Evolutionary conservation across 2,888 invertebrate species (phyloP).

Genomic region (Minunthozetes semirufus): DNA sequence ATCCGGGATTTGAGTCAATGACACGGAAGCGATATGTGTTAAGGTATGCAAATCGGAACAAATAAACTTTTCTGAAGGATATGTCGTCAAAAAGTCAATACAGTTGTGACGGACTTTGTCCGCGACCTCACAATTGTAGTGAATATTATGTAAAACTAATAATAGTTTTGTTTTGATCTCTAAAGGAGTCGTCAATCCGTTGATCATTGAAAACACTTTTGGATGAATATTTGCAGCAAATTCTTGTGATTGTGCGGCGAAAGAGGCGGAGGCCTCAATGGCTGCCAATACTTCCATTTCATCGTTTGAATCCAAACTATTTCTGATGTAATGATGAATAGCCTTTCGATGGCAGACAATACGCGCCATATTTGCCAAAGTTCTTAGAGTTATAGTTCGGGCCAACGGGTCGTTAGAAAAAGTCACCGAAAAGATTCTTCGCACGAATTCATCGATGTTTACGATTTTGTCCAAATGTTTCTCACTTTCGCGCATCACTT

Average conservation of each 20-base stretch:
- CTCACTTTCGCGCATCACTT: constrained; percentile 82
- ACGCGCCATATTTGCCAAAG: constrained; percentile 82
- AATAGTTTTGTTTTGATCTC: constrained; percentile 84
- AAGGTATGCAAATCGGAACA: constrained; percentile 75
- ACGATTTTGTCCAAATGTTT: constrained; percentile 60
- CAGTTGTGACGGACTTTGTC: constrained; percentile 67
- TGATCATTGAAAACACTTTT: constrained; percentile 90
- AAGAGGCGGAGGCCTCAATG: constrained; percentile 86
- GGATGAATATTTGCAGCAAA: constrained; percentile 94
- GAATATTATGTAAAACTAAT: constrained; percentile 84
- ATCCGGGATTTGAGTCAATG: constrained; percentile 79
- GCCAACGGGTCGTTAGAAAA: constrained; percentile 95
- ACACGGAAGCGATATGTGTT: constrained; percentile 77
- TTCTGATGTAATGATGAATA: constrained; percentile 87
- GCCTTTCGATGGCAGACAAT: constrained; percentile 89
- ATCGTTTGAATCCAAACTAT: constrained; percentile 87
- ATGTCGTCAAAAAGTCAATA: constrained; percentile 64
- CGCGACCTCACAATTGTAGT: constrained; percentile 70
- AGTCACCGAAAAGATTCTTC: constrained; percentile 82
- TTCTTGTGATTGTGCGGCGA: constrained; percentile 75
- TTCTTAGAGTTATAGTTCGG: constrained; percentile 76
- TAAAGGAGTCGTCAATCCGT: constrained; percentile 81
- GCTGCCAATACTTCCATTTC: constrained; percentile 93
- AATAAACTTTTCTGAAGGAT: constrained; percentile 72
- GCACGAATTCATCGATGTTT: constrained; percentile 87